Conservation (phyloP, 2,888 invertebrate species). For the Chrysotoxum bicinctum region DNA sequence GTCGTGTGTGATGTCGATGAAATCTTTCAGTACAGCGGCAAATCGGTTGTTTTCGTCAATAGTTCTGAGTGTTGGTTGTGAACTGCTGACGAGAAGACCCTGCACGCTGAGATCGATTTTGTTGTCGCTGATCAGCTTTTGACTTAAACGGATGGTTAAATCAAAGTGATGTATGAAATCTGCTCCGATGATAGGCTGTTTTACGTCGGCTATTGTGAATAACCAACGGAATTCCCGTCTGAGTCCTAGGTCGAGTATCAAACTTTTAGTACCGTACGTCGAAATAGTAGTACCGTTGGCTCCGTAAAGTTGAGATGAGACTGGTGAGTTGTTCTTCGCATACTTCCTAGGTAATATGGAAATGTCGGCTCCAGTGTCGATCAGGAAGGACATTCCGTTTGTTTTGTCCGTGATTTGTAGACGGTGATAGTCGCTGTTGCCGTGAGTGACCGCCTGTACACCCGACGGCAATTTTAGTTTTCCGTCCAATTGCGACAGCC, state of each 20-base stretch:
- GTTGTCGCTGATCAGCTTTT: constrained; percentile 22
- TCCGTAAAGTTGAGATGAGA: neutral
- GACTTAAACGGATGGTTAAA: constrained; percentile 21
- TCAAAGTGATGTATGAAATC: constrained; percentile 32
- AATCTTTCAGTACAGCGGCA: no score
- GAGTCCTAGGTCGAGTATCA: constrained; percentile 13
- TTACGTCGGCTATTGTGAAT: constrained; percentile 39
- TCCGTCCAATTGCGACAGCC: no score
- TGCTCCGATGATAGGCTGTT: constrained; percentile 35
- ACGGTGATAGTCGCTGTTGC: neutral
- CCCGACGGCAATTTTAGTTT: no score
- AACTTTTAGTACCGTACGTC: constrained; percentile 25
- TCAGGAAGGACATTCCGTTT: neutral
- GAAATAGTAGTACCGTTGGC: constrained; percentile 23
- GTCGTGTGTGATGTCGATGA: no score
- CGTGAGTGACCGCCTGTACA: neutral
- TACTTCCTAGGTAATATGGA: neutral
- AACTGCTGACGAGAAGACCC: neutral
- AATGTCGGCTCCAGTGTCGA: constrained; percentile 47
- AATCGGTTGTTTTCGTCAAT: no score
- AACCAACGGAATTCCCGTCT: constrained; percentile 22
- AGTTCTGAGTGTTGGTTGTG: constrained; percentile 15
- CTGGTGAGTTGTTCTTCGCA: neutral
- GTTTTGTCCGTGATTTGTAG: neutral
- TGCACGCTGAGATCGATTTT: constrained; percentile 1